Percentiles rank a stretch among this genome's conserved stretches.
Evolutionary conservation across 2,797 vertebrate genomes (phyloP).

Genomic region (Perodicticus potto): DNA sequence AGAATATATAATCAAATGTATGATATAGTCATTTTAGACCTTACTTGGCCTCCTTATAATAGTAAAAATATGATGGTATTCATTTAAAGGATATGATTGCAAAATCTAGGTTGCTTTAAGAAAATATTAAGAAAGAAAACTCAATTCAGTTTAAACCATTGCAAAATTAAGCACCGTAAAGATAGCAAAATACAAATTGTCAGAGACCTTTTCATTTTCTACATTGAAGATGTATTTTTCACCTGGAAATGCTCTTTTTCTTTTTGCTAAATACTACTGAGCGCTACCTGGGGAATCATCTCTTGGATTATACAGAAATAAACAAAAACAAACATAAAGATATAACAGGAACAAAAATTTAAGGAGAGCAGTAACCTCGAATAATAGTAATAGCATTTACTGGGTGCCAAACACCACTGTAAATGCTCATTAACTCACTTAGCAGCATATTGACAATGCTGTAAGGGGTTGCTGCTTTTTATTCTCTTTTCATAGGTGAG

Average conservation of each 20-base stretch:
- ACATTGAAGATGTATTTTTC: constrained; percentile 3
- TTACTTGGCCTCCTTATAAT: neutral
- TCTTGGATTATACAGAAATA: neutral
- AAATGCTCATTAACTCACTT: neutral
- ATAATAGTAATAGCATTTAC: neutral
- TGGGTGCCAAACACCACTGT: neutral
- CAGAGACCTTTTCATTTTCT: neutral
- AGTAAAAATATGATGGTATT: neutral
- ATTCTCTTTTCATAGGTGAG: neutral
- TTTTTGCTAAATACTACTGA: neutral
- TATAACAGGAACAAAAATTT: neutral
- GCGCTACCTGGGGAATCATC: neutral
- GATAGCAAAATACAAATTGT: neutral
- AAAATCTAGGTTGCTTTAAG: neutral
- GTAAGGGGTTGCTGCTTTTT: neutral
- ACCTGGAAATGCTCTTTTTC: neutral
- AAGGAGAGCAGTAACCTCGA: neutral
- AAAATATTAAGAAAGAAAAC: constrained; percentile 4
- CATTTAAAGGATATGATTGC: neutral
- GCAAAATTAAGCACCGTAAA: neutral
- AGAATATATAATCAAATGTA: neutral
- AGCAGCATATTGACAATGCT: neutral
- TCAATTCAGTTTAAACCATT: neutral
- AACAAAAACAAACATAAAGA: neutral
- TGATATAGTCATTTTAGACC: neutral